Conservation (phyloP, 2,113 vertebrate species). For the Serilophus lunatus region DNA sequence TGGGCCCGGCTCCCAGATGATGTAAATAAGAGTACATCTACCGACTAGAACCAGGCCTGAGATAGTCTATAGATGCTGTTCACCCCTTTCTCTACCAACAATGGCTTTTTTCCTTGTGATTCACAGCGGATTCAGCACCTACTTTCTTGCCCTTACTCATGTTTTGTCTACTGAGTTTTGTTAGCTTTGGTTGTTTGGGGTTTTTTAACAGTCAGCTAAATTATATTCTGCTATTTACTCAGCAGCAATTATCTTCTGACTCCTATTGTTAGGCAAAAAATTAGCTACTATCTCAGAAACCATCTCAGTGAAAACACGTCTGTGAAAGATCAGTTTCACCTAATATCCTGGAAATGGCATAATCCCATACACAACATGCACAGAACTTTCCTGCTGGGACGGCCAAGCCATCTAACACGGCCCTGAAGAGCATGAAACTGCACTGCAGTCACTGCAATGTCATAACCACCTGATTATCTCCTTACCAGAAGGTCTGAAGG, state of each 20-base stretch:
- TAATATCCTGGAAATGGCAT: background rate
- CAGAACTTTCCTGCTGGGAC: background rate
- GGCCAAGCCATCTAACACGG: background rate
- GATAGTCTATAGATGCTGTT: background rate
- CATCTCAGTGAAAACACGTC: background rate
- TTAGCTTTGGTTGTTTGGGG: background rate
- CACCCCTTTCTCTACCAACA: background rate
- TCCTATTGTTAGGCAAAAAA: background rate
- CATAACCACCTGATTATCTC: background rate
- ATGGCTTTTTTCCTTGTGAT: background rate
- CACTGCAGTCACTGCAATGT: background rate
- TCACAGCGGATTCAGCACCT: background rate
- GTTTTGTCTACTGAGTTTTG: background rate
- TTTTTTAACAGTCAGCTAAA: background rate
- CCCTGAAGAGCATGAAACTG: background rate
- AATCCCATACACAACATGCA: background rate
- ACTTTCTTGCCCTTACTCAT: background rate
- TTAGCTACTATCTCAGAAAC: background rate
- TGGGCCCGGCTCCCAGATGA: background rate
- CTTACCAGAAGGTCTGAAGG: background rate
- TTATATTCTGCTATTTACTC: background rate
- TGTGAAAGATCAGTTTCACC: background rate
- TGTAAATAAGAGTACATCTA: background rate
- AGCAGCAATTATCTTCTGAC: background rate
- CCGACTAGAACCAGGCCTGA: background rate